Evolutionary conservation across 2,888 invertebrate species (phyloP).

Genomic region (Pollenia amentaria): DNA sequence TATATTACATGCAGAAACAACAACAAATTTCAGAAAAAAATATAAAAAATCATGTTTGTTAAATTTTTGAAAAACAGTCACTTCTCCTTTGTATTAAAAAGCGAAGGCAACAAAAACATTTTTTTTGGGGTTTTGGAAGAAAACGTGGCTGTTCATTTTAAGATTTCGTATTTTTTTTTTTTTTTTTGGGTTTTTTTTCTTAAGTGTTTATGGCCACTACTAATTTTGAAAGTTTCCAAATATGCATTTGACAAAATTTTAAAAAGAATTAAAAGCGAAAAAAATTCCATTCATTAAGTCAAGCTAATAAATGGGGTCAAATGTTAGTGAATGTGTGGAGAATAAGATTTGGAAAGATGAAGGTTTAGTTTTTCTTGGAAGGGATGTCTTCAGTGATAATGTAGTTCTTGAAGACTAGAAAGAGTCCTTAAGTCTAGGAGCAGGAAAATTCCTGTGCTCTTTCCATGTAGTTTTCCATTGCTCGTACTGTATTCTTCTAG

Average conservation of each 20-base stretch:
- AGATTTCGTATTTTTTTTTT: neutral
- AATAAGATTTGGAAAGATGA: neutral
- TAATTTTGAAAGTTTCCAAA: constrained; percentile 69
- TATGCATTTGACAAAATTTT: constrained; percentile 55
- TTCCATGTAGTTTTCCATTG: too few species aligned
- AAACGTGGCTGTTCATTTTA: constrained; percentile 46
- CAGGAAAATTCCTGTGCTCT: too few species aligned
- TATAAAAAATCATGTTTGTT: constrained; percentile 67
- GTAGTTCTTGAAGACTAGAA: too few species aligned
- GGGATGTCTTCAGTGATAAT: neutral
- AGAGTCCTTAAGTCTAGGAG: too few species aligned
- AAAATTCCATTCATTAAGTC: constrained; percentile 24
- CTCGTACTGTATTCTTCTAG: too few species aligned
- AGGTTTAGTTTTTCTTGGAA: neutral
- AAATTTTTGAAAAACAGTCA: constrained; percentile 58
- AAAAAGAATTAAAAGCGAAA: constrained; percentile 31
- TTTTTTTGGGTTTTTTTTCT: constrained; percentile 1
- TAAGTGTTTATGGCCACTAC: constrained; percentile 66
- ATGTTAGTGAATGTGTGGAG: constrained; percentile 13
- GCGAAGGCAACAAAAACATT: neutral
- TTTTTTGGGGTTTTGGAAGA: constrained; percentile 18
- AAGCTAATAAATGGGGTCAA: constrained; percentile 43
- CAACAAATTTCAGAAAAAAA: constrained; percentile 1
- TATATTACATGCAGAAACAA: constrained; percentile 68
- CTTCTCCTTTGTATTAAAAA: constrained; percentile 51